These are phyloP conservation scores for Cataglyphis cursor DNA, from an alignment of 2,888 invertebrate genomes.

Conservation along the genomic window DNA sequence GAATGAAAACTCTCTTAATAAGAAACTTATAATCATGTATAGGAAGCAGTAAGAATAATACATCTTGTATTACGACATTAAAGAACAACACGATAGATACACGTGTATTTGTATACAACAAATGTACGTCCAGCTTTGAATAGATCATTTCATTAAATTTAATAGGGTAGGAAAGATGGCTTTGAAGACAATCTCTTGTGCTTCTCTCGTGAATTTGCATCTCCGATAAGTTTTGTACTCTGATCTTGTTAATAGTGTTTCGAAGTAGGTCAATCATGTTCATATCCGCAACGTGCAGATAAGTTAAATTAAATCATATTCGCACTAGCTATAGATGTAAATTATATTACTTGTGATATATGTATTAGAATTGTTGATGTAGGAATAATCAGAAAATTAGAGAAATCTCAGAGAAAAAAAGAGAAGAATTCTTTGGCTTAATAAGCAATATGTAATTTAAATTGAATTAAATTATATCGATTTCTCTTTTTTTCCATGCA, in stretches of 20 bases:
- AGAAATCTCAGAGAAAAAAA: neutral
- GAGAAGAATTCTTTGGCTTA: neutral
- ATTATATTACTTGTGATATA: conserved; percentile 16
- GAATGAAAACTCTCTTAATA: neutral
- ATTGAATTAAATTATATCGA: neutral
- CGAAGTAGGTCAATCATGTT: conserved; percentile 61
- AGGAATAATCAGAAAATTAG: neutral
- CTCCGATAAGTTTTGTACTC: conserved; percentile 61
- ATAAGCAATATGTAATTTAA: neutral
- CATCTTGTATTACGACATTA: neutral
- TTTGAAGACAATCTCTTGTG: conserved; percentile 41
- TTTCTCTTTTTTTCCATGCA: neutral
- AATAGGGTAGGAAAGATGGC: conserved; percentile 35
- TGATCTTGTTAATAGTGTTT: conserved; percentile 58
- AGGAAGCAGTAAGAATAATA: neutral
- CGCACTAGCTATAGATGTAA: conserved; percentile 15
- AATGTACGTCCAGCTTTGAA: neutral
- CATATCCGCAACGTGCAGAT: conserved; percentile 38
- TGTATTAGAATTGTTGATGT: neutral
- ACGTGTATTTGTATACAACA: neutral
- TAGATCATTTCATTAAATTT: conserved; percentile 34
- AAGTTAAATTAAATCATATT: conserved; percentile 52
- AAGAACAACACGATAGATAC: conserved; percentile 1
- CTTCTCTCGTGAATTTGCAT: conserved; percentile 63
- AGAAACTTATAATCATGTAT: neutral